These are phyloP conservation scores for Axea sp. DNA, from an alignment of 2,888 invertebrate genomes.

Conservation along the genomic window DNA sequence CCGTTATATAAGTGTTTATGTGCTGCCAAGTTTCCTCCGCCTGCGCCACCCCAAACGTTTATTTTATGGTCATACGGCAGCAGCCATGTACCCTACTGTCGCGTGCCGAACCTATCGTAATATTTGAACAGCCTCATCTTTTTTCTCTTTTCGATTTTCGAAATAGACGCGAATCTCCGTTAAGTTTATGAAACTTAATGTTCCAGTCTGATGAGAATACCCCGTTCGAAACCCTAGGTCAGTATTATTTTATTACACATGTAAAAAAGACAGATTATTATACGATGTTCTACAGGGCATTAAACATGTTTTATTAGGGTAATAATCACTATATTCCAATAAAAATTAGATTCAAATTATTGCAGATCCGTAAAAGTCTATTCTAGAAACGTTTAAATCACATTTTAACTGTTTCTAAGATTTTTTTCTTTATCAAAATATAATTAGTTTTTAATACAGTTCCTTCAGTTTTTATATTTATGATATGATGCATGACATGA, in stretches of 20 bases:
- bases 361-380: constrained; percentile 33
- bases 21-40: constrained; percentile 76
- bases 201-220: constrained; percentile 1
- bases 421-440: constrained; percentile 17
- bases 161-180: constrained; percentile 19
- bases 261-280: constrained; percentile 38
- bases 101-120: constrained; percentile 77
- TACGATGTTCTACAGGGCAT: constrained; percentile 21
- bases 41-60: constrained; percentile 78
- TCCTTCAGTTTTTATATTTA: too few relatives aligned
- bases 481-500: too few relatives aligned
- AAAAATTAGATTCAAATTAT: constrained; percentile 48
- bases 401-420: constrained; percentile 14
- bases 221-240: constrained; percentile 25
- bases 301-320: constrained; percentile 53
- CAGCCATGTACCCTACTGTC: constrained; percentile 75
- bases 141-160: constrained; percentile 41
- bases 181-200: constrained; percentile 22
- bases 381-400: constrained; percentile 33
- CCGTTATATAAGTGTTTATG: constrained; percentile 80
- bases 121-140: constrained; percentile 65
- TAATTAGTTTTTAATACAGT: too few relatives aligned
- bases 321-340: constrained; percentile 47
- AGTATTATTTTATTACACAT: constrained; percentile 39
- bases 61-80: constrained; percentile 79